Percentiles rank a stretch among this genome's conserved stretches.
phyloP scores from a whole-genome alignment of 2,113 vertebrate species.

The Nettapus auritus region DNA sequence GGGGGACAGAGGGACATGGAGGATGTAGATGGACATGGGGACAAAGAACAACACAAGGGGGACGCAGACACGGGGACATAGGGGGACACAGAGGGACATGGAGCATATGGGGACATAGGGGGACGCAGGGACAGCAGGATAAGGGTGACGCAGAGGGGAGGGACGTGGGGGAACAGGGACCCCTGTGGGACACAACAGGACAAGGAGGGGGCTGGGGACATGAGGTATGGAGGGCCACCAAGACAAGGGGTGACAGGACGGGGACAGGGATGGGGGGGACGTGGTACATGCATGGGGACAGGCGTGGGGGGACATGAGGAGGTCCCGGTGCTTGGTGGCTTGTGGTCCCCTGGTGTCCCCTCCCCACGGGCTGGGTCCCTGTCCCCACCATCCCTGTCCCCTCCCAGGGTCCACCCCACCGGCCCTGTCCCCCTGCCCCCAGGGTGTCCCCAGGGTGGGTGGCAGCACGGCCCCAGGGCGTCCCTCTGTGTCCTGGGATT shows the following conservation, averaged over 20 bases:
- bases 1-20: too few relatives aligned
- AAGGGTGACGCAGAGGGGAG: neutral
- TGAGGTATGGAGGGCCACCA: neutral
- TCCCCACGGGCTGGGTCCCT: neutral
- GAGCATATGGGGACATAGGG: neutral
- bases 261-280: neutral
- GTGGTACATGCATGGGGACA: neutral
- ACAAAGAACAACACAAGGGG: neutral
- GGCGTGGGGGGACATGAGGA: too few relatives aligned
- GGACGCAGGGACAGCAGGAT: neutral
- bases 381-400: neutral
- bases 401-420: neutral
- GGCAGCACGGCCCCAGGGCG: too few relatives aligned
- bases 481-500: too few relatives aligned
- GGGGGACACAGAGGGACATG: neutral
- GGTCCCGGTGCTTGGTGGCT: neutral
- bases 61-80: neutral
- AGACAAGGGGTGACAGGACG: neutral
- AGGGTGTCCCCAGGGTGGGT: neutral
- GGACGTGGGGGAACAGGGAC: neutral
- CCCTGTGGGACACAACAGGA: too few relatives aligned
- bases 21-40: too few relatives aligned
- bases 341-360: neutral
- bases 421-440: neutral
- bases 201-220: neutral